Evolutionary conservation across 2,113 vertebrate genomes (phyloP), one percentile per base, ranked within the genome.

Genomic region (Dipodomys spectabilis): DNA sequence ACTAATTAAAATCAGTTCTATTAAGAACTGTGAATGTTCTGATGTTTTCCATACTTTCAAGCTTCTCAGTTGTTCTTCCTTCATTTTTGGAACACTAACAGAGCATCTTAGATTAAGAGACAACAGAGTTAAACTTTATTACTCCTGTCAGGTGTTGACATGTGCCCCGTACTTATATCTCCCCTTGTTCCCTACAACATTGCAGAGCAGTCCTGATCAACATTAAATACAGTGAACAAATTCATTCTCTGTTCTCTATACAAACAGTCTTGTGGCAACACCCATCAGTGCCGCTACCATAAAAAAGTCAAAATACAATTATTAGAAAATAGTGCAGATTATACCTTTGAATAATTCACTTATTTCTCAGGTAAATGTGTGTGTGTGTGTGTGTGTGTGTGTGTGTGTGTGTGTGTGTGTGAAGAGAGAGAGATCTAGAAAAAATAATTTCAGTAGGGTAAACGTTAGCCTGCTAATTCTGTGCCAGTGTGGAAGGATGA

Each of bases 291-390:
- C 39, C 6, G 39, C 39, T 39, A 39, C 39, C 39, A 39, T 39
- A 39, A 39, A 39, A 39, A 39, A 39, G 39, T 39, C 39, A 39
- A 39, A 39, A 39, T 39, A 39, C 39, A 39, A 39, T 39, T 6
- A 39, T 39, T 39, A 39, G 39, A 39, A 39, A 39, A 39, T 39
- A 39, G 88, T 69, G 77, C n/a, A 91, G n/a, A 28, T 94, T 23
- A 45, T 88, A 2, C 74, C 93, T 95, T 92, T 57, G 25, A 89
- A 78, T 72, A 86, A 95, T 91, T 73, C 86, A 53, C 85, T 78
- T 90, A 30, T 65, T 35, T 93, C 49, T 25, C 67, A 97, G 44
- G 82, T 39, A 28, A 92, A 49, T 74, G 25, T 7, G 64, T 53
- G 3, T 91, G 73, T 93, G 22, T n/a, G 5, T 75, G 68, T 83